These are phyloP conservation scores for Notarius quadriscutis DNA, from an alignment of 2,113 vertebrate genomes.

Conservation along the genomic window DNA sequence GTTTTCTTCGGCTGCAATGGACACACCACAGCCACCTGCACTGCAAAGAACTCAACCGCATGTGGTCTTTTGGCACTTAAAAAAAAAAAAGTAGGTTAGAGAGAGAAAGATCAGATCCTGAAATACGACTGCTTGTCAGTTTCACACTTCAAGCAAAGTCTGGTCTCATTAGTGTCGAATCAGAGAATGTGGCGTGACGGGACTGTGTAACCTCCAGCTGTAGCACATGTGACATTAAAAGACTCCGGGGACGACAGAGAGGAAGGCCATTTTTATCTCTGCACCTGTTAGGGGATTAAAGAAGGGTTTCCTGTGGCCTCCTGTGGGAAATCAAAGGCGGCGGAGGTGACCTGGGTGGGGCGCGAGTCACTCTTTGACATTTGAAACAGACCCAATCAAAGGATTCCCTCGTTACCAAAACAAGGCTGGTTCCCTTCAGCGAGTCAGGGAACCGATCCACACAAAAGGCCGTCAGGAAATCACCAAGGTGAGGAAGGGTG, in stretches of 20 bases:
- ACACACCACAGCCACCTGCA: neutral
- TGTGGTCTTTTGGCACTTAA: neutral
- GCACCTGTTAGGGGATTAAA: slow-evolving; percentile 47
- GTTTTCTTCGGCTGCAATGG: neutral
- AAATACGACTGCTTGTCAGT: neutral
- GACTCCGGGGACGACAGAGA: neutral
- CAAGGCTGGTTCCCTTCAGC: slow-evolving; percentile 19
- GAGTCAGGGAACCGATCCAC: slow-evolving; percentile 11
- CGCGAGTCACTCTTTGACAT: slow-evolving; percentile 45
- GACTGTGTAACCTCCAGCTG: neutral
- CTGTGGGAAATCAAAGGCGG: slow-evolving; percentile 44
- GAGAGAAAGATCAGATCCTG: neutral
- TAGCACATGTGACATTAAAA: slow-evolving; percentile 21
- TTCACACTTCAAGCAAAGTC: neutral
- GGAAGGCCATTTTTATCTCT: slow-evolving; percentile 49
- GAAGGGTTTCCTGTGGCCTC: slow-evolving; percentile 54
- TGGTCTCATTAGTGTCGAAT: neutral
- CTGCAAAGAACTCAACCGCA: neutral
- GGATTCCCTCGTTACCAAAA: slow-evolving; percentile 45
- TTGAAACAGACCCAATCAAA: slow-evolving; percentile 38
- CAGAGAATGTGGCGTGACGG: neutral
- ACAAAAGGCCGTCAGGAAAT: slow-evolving; percentile 30
- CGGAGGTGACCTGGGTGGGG: slow-evolving; percentile 24
- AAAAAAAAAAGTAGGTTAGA: neutral
- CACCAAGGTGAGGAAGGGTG: neutral